Conservation (phyloP, 2,888 invertebrate species). For the Tenthredo scrophulariae region DNA sequence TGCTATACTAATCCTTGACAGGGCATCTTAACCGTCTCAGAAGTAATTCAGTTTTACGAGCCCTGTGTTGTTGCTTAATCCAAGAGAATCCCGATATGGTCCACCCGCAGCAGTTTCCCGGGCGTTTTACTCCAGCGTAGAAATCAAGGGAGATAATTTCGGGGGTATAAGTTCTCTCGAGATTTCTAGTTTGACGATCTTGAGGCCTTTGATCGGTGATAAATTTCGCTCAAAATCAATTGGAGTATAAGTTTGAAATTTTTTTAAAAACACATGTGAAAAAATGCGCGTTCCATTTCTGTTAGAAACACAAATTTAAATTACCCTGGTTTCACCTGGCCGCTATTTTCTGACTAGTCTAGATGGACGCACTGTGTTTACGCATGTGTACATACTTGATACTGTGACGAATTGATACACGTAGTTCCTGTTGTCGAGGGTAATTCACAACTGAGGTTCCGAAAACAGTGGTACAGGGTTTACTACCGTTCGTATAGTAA, state of each 20-base stretch:
- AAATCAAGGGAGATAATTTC: constrained; percentile 25
- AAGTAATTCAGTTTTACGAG: constrained; percentile 59
- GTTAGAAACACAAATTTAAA: constrained; percentile 11
- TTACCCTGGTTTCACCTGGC: constrained; percentile 9
- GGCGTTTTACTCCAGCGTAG: constrained; percentile 18
- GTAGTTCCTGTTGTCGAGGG: constrained; percentile 25
- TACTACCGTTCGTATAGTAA: constrained; percentile 29
- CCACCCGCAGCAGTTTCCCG: neutral
- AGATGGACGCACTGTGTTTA: neutral
- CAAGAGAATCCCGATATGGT: constrained; percentile 43
- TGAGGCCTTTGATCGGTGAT: neutral
- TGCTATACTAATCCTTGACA: constrained; percentile 61
- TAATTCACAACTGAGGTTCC: constrained; percentile 39
- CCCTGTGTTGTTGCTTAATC: constrained; percentile 37
- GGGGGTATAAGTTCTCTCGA: neutral
- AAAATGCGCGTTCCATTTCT: neutral
- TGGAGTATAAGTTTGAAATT: neutral
- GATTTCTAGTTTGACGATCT: neutral
- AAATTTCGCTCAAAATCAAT: neutral
- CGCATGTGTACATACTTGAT: neutral
- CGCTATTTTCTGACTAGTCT: neutral
- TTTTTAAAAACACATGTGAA: neutral
- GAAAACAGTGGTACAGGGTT: constrained; percentile 25
- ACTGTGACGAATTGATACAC: constrained; percentile 8
- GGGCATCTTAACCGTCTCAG: constrained; percentile 54